A percentile compares a stretch with the other conserved stretches of the same genome.
Conservation (phyloP, 1,140 invertebrate genomes). For the Galleria mellonella region DNA sequence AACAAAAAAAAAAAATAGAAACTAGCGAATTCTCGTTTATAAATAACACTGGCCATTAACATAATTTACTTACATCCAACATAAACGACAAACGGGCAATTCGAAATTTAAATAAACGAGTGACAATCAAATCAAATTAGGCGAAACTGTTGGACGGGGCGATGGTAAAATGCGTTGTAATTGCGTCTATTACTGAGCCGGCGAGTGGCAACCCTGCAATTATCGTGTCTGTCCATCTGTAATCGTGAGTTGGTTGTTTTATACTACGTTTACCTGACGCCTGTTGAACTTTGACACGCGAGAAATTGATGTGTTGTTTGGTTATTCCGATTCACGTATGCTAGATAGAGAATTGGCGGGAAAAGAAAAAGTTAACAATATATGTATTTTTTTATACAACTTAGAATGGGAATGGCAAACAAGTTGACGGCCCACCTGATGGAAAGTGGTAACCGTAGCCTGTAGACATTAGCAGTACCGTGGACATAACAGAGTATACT, state of each 20-base stretch:
- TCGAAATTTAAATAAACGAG: conserved; percentile 45
- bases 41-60: no score
- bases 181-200: conserved; percentile 27
- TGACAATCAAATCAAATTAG: conserved; percentile 61
- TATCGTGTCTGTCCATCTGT: conserved; percentile 22
- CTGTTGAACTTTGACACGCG: conserved; percentile 10
- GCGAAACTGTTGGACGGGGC: conserved; percentile 27
- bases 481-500: no score
- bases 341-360: no score
- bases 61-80: no score
- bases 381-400: no score
- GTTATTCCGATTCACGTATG: no score
- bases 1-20: neutral
- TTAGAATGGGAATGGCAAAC: no score
- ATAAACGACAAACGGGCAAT: conserved; percentile 6
- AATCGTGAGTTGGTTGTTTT: conserved; percentile 6
- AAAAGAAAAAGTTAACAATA: no score
- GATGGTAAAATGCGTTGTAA: conserved; percentile 44
- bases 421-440: no score
- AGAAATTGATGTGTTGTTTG: neutral
- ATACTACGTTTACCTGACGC: conserved; percentile 1
- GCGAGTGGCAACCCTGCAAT: conserved; percentile 21
- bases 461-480: no score
- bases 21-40: no score
- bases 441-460: no score